These are phyloP conservation scores for Anguilla marmorata DNA, from an alignment of 2,797 vertebrate species.

Conservation along the genomic window DNA sequence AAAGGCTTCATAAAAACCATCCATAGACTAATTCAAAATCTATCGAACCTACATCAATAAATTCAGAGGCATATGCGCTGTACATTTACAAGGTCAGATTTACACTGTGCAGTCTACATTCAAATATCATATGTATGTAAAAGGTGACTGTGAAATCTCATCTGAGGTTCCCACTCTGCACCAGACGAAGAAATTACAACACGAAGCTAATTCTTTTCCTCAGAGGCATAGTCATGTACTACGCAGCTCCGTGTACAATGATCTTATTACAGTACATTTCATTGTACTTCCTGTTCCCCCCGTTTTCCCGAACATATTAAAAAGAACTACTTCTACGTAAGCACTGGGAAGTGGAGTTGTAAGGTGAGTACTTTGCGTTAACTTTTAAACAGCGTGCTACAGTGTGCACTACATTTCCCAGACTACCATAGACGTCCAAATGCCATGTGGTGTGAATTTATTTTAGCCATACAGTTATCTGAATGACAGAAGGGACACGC, in stretches of 20 bases:
- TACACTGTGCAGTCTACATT: neutral
- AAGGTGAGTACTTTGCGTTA: neutral
- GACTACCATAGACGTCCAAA: neutral
- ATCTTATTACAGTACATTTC: neutral
- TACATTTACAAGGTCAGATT: no score
- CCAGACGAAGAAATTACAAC: neutral
- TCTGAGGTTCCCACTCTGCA: slow-evolving; percentile 49
- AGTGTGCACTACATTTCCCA: slow-evolving; percentile 46
- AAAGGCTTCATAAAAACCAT: no score
- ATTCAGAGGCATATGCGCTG: no score
- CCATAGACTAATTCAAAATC: no score
- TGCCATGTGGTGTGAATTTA: slow-evolving; percentile 23
- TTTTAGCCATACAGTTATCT: slow-evolving; percentile 11
- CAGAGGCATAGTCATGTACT: neutral
- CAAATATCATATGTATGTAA: neutral
- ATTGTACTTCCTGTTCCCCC: slow-evolving; percentile 21
- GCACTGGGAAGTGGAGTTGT: slow-evolving; percentile 44
- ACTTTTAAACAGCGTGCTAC: neutral
- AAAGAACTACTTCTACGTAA: neutral
- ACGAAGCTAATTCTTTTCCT: neutral
- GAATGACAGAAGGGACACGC: slow-evolving; percentile 49
- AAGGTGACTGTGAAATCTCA: slow-evolving; percentile 29
- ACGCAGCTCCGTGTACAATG: neutral
- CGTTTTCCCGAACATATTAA: neutral
- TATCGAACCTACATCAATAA: no score